Evolutionary conservation across 2,113 vertebrate genomes (phyloP).

Genomic region (Anolis sagrei): DNA sequence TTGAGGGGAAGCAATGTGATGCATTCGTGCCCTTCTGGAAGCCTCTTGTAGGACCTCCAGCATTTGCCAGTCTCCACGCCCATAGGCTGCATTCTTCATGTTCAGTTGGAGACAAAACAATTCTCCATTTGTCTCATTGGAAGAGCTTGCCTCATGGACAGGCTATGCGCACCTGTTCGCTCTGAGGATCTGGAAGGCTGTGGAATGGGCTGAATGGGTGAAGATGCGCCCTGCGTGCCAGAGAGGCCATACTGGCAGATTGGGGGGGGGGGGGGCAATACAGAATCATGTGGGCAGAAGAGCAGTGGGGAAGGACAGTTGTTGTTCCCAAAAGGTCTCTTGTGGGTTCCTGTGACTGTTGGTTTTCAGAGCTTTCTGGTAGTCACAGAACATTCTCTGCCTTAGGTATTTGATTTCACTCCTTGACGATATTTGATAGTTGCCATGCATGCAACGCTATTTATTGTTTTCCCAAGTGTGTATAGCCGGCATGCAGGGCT

Average conservation of each 20-base stretch:
- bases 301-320: background rate
- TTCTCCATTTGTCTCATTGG: conserved; percentile 59
- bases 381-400: background rate
- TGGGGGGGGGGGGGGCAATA: background rate
- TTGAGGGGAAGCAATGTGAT: background rate
- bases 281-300: background rate
- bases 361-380: background rate
- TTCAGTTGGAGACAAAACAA: conserved; percentile 28
- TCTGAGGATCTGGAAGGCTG: background rate
- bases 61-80: background rate
- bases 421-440: background rate
- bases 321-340: background rate
- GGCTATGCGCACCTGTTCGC: conserved; percentile 67
- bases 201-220: background rate
- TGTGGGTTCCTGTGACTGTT: background rate
- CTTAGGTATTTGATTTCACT: background rate
- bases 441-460: background rate
- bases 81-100: conserved; percentile 30
- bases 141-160: conserved; percentile 53
- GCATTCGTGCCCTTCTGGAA: background rate
- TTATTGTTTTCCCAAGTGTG: background rate
- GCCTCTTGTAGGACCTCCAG: background rate
- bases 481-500: background rate
- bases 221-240: accelerated
- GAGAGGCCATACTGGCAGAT: background rate